A percentile compares a stretch with the other conserved stretches of the same genome.
These are phyloP conservation scores for Acanthosepion esculentum DNA, from an alignment of 2,888 invertebrate species.

Conservation along the genomic window DNA sequence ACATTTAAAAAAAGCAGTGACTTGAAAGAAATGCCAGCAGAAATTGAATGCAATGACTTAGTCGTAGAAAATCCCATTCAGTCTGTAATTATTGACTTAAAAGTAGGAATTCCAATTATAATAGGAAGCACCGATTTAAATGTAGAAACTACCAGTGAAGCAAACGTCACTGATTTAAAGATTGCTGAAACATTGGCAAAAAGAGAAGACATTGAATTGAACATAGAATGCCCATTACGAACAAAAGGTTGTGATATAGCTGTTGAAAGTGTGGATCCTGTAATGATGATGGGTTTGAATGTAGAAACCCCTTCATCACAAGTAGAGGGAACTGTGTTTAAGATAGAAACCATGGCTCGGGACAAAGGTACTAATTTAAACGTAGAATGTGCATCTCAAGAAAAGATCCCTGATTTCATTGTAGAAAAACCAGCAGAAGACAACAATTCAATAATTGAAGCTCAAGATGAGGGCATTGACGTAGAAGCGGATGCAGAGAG, in stretches of 20 bases:
- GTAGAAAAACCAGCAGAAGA: slow-evolving; percentile 14
- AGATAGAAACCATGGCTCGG: not conserved
- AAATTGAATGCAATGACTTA: not conserved
- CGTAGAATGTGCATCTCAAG: not conserved
- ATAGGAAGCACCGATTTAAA: not conserved
- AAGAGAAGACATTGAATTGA: not conserved
- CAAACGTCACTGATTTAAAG: not conserved
- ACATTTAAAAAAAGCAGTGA: not conserved
- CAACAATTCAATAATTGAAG: not conserved
- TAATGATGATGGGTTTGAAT: not conserved
- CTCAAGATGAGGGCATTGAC: not conserved
- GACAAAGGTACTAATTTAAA: not conserved
- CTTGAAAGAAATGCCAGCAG: not conserved
- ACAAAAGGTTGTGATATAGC: not conserved
- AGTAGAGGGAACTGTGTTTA: not conserved
- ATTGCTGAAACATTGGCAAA: not conserved
- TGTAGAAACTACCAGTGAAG: not conserved
- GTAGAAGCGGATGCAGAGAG: not conserved
- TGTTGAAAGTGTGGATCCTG: not conserved
- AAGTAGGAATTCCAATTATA: not conserved
- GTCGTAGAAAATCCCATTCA: not conserved
- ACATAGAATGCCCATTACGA: not conserved
- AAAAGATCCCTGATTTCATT: not conserved
- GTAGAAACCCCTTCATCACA: not conserved
- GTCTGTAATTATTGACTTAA: not conserved